phyloP scores from a whole-genome alignment of 2,888 invertebrate genomes.

The Synanthedon formicaeformis region DNA sequence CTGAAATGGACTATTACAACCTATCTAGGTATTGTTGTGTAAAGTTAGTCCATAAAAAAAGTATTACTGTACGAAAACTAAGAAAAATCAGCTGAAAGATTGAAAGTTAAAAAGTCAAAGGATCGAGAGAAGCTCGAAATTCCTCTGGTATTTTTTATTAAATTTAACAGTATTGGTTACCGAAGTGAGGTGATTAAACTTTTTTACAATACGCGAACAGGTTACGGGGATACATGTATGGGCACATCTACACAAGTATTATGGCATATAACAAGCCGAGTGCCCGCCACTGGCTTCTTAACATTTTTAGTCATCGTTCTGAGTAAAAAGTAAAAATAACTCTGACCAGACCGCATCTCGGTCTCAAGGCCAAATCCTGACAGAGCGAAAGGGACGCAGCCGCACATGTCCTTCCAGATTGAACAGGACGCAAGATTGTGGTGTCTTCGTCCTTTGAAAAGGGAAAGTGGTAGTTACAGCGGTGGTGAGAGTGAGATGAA shows the following conservation, averaged over 20 bases:
- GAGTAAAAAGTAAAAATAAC: slow-evolving; percentile 68
- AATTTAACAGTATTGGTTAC: neutral
- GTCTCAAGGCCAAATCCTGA: slow-evolving; percentile 67
- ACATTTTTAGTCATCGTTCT: slow-evolving; percentile 66
- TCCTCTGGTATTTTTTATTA: neutral
- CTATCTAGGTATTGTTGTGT: no score
- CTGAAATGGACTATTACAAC: neutral
- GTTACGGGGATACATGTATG: neutral
- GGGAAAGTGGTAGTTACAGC: slow-evolving; percentile 64
- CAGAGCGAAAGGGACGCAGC: slow-evolving; percentile 26
- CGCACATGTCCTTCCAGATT: slow-evolving; percentile 7
- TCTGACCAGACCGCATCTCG: slow-evolving; percentile 53
- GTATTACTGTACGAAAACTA: no score
- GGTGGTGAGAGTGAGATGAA: slow-evolving; percentile 66
- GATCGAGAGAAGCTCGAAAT: no score
- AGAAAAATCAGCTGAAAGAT: no score
- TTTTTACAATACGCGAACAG: neutral
- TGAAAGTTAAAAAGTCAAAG: no score
- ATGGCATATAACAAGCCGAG: slow-evolving; percentile 14
- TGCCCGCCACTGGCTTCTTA: slow-evolving; percentile 38
- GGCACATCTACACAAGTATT: slow-evolving; percentile 1
- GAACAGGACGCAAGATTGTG: slow-evolving; percentile 23
- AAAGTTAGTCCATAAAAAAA: no score
- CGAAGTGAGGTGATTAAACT: neutral
- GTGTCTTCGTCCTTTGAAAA: slow-evolving; percentile 70